Base-by-base conservation (phyloP, 2,888 invertebrate genomes). In the Melanophora roralis region DNA sequence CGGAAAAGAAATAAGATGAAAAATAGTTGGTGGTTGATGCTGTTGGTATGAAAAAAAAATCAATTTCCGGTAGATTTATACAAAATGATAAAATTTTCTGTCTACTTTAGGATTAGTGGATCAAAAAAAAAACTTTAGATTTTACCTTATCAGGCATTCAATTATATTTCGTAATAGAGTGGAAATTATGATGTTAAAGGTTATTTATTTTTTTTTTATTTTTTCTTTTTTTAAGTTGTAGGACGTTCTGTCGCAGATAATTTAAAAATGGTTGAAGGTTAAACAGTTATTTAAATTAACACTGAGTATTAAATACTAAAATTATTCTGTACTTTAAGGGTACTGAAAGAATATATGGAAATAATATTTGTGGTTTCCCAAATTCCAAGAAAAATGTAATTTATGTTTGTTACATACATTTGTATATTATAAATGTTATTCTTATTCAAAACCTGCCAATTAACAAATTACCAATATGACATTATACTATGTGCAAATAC, bases 21-120 rank as follows among this genome's bases (percentile, higher is more conserved):
- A 72, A 32, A 64, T 59, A 43, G 21, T 40, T 12, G 59, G 32
- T 34, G 47, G 36, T 64, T 34, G 40, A 36, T 21, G 27, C 19
- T n/a, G n/a, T n/a, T n/a, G n/a, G n/a, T n/a, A n/a, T n/a, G 9
- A 67, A 43, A 51, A 27, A 3, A 6, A 65, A 65, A 75, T 72
- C 75, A 80, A 80, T 80, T 75, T 80, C 79, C 79, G 79, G 47
- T 72, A 40, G 55, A 57, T 62, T 79, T 49, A 75, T 62, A 62
- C 67, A 75, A 72, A n/a, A 62, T 57, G 72, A 80, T 75, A 69
- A 74, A 53, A 36, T 74, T n/a, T n/a, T n/a, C n/a, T 57, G 65
- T 79, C 74, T 74, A 43, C 73, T 40, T 65, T 53, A 21, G 11
- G 23, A 34, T 47, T 65, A 53, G n/a, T 32, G 71, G 53, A 79